A percentile compares a stretch with the other conserved stretches of the same genome.
These are phyloP conservation scores for Spodoptera frugiperda DNA, from an alignment of 1,140 invertebrate species.

Conservation along the genomic window DNA sequence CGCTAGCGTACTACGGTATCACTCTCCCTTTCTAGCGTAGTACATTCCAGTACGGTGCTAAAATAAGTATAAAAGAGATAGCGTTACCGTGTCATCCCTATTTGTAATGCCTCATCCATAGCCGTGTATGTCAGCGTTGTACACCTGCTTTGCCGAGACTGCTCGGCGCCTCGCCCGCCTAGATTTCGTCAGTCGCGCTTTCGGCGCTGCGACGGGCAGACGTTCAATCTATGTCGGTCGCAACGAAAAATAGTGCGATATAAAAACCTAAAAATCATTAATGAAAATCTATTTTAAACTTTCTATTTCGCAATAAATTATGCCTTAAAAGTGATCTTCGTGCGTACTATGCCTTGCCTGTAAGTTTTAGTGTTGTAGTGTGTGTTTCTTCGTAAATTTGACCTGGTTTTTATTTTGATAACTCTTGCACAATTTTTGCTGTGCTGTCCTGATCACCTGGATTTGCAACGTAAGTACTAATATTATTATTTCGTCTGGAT, in stretches of 20 bases:
- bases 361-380: constrained; percentile 45
- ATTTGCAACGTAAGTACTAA: constrained; percentile 57
- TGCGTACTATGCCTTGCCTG: constrained; percentile 40
- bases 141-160: constrained; percentile 66
- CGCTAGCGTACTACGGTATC: constrained; percentile 16
- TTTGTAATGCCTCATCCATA: constrained; percentile 37
- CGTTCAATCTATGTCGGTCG: constrained; percentile 43
- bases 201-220: constrained; percentile 55
- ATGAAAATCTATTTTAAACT: constrained; percentile 61
- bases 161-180: constrained; percentile 69
- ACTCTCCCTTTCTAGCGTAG: constrained; percentile 4
- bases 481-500: constrained; percentile 14
- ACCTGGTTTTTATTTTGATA: constrained; percentile 72
- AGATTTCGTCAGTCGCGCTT: constrained; percentile 68
- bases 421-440: constrained; percentile 66
- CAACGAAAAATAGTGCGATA: constrained; percentile 50
- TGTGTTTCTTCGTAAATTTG: constrained; percentile 52
- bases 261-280: constrained; percentile 65
- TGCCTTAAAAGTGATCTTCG: constrained; percentile 52
- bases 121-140: constrained; percentile 29
- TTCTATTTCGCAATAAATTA: constrained; percentile 54
- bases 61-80: constrained; percentile 24
- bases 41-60: too few species aligned
- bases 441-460: constrained; percentile 23
- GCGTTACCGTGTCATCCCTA: constrained; percentile 1